These are phyloP conservation scores for Eucera pruinosa DNA, from an alignment of 2,888 invertebrate genomes.

Conservation along the genomic window DNA sequence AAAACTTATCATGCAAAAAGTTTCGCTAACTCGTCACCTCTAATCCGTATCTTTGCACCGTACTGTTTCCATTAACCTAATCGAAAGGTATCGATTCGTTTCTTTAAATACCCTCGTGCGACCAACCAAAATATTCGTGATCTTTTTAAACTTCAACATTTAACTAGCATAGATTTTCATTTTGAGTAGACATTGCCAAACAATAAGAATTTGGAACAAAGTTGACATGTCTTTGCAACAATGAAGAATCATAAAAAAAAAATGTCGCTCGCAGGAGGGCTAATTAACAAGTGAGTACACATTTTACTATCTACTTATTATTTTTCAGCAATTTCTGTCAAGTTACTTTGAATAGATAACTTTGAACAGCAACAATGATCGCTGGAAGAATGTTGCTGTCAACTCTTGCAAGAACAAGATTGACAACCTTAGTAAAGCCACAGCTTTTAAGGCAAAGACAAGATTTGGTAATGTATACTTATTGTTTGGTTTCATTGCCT, in stretches of 20 bases:
- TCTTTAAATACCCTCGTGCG: too few relatives aligned
- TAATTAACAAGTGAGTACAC: background rate
- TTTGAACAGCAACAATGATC: slow-evolving; percentile 39
- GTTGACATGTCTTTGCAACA: too few relatives aligned
- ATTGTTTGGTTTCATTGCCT: background rate
- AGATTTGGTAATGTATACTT: slow-evolving; percentile 62
- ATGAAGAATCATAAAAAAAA: too few relatives aligned
- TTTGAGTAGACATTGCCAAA: too few relatives aligned
- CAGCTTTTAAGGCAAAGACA: slow-evolving; percentile 59
- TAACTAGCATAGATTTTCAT: too few relatives aligned
- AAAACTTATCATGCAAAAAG: too few relatives aligned
- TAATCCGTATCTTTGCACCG: too few relatives aligned
- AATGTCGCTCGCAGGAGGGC: too few relatives aligned
- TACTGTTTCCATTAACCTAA: background rate
- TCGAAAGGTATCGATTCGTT: background rate
- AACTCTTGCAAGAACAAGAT: slow-evolving; percentile 15
- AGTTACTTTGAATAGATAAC: background rate
- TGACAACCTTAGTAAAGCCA: slow-evolving; percentile 55
- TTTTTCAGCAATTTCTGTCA: background rate
- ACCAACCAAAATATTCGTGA: too few relatives aligned
- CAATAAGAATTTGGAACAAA: too few relatives aligned
- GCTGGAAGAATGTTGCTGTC: slow-evolving; percentile 38
- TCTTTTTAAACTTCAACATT: too few relatives aligned
- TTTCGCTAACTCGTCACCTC: too few relatives aligned
- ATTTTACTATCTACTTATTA: background rate